phyloP scores from a whole-genome alignment of 1,140 invertebrate genomes.

The Oryctes rhinoceros region DNA sequence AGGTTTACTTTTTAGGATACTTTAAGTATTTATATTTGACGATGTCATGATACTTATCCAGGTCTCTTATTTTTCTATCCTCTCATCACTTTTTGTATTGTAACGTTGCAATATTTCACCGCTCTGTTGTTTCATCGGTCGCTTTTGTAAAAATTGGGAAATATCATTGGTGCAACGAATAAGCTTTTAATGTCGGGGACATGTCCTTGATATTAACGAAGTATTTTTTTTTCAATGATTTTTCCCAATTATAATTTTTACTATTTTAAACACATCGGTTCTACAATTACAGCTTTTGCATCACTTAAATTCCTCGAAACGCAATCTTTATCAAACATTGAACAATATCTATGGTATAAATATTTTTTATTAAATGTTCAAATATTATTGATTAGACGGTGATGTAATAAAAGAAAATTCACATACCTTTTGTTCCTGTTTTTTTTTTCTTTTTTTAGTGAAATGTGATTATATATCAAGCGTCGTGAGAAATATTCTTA shows the following conservation, averaged over 20 bases:
- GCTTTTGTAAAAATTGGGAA: not conserved
- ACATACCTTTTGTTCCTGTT: not conserved
- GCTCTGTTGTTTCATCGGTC: not conserved
- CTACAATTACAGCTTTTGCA: not conserved
- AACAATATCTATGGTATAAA: not conserved
- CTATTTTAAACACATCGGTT: not conserved
- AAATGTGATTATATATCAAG: not conserved
- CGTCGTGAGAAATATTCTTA: not conserved
- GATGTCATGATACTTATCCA: slow-evolving; percentile 26
- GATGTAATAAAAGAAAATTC: not conserved
- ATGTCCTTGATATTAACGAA: too few species aligned
- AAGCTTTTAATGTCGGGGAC: not conserved
- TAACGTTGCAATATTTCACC: slow-evolving; percentile 4
- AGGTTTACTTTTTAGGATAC: slow-evolving; percentile 31
- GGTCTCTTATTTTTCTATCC: slow-evolving; percentile 17
- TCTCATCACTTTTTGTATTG: slow-evolving; percentile 7
- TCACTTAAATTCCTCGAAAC: not conserved
- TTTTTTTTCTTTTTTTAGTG: too few species aligned
- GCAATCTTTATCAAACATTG: slow-evolving; percentile 1
- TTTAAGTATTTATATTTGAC: slow-evolving; percentile 34
- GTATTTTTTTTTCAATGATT: not conserved
- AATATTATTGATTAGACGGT: not conserved
- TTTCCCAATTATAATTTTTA: not conserved
- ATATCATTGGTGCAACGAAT: not conserved
- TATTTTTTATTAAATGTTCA: slow-evolving; percentile 26